Percentiles rank a stretch among this genome's conserved stretches.
Conservation (phyloP, 2,797 vertebrate genomes). For the Gouania willdenowi region DNA sequence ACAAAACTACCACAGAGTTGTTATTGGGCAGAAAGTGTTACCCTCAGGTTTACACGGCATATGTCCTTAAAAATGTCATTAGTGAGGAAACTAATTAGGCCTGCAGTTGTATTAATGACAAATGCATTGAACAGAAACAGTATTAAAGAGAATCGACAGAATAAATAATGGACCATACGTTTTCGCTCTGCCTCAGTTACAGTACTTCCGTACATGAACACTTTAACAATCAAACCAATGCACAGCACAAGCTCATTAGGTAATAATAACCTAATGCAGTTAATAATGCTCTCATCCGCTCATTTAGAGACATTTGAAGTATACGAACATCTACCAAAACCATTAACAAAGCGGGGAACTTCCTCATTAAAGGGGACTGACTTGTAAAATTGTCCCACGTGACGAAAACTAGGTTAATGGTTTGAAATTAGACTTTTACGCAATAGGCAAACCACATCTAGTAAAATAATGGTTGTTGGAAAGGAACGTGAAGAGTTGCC, state of each 20-base stretch:
- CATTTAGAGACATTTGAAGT: too few species aligned
- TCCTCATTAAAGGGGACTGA: too few species aligned
- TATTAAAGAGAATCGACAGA: conserved; percentile 45
- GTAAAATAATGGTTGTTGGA: not conserved
- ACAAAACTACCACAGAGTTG: conserved; percentile 43
- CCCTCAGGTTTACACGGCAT: conserved; percentile 35
- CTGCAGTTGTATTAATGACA: conserved; percentile 47
- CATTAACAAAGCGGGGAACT: too few species aligned
- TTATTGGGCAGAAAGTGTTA: conserved; percentile 55
- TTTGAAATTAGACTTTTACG: too few species aligned
- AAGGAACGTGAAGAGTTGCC: not conserved
- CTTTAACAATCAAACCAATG: not conserved
- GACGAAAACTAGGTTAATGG: too few species aligned
- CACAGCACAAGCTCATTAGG: not conserved
- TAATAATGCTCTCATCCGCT: too few species aligned
- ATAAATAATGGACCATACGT: conserved; percentile 35
- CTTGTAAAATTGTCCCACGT: too few species aligned
- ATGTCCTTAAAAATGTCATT: conserved; percentile 31
- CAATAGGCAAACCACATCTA: conserved; percentile 5
- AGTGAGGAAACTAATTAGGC: conserved; percentile 44
- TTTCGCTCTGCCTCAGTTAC: not conserved
- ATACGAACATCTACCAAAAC: too few species aligned
- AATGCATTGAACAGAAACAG: conserved; percentile 44
- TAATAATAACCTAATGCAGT: too few species aligned
- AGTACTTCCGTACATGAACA: too few species aligned